A percentile compares a stretch with the other conserved stretches of the same genome.
phyloP scores from a whole-genome alignment of 2,888 invertebrate genomes.

The Amblyteles armatorius region DNA sequence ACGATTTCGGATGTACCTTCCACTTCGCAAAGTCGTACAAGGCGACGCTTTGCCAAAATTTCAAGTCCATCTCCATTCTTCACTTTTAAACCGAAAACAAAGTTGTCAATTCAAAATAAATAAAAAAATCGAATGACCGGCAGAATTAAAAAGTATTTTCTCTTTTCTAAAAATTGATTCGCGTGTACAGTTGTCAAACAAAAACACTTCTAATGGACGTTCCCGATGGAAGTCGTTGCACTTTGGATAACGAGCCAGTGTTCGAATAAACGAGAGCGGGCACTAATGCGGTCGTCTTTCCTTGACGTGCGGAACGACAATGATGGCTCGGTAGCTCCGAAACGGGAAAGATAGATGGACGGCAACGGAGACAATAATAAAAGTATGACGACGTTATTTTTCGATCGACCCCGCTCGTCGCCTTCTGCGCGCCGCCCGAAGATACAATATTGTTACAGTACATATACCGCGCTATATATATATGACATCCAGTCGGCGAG shows the following conservation, averaged over 20 bases:
- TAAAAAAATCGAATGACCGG: neutral
- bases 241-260: constrained; percentile 20
- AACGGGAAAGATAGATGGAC: constrained; percentile 53
- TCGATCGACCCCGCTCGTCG: constrained; percentile 47
- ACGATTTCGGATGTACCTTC: constrained; percentile 75
- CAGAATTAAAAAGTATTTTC: no score
- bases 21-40: constrained; percentile 74
- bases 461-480: neutral
- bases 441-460: neutral
- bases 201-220: no score
- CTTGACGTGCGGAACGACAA: constrained; percentile 52
- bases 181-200: no score
- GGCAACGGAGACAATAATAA: constrained; percentile 19
- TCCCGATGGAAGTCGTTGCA: constrained; percentile 21
- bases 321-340: constrained; percentile 42
- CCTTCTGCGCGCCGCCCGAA: constrained; percentile 23
- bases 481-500: neutral
- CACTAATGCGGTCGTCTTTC: constrained; percentile 19
- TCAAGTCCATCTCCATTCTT: constrained; percentile 74
- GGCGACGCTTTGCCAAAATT: constrained; percentile 75
- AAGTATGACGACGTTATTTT: constrained; percentile 43
- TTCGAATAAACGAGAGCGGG: constrained; percentile 25
- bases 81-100: neutral
- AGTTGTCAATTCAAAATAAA: neutral
- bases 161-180: no score